These are phyloP conservation scores for Eupithecia vulgata DNA, from an alignment of 2,888 invertebrate species.

Conservation along the genomic window DNA sequence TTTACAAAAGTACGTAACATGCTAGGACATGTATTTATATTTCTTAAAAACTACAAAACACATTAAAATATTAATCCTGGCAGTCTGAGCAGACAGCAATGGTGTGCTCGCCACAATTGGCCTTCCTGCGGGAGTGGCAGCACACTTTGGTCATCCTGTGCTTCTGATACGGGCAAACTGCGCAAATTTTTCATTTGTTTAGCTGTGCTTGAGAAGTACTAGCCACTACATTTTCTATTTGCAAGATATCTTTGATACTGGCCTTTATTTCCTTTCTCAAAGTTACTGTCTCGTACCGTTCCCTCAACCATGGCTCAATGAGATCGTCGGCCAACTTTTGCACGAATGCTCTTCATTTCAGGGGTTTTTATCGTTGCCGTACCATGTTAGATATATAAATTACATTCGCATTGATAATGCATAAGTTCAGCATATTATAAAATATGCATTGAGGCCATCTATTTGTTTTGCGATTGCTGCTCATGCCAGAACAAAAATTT, in stretches of 20 bases:
- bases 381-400: slow-evolving; percentile 20
- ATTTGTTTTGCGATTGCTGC: slow-evolving; percentile 38
- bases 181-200: slow-evolving; percentile 12
- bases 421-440: slow-evolving; percentile 16
- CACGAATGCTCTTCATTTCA: slow-evolving; percentile 11
- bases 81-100: too few species aligned
- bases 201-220: slow-evolving; percentile 23
- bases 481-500: slow-evolving; percentile 41
- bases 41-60: too few species aligned
- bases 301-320: too few species aligned
- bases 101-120: too few species aligned
- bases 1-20: too few species aligned
- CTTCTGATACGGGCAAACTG: too few species aligned
- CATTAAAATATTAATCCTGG: too few species aligned
- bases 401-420: too few species aligned
- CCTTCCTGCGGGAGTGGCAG: background rate
- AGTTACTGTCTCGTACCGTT: too few species aligned
- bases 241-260: slow-evolving; percentile 10
- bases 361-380: slow-evolving; percentile 5
- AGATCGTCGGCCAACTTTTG: too few species aligned
- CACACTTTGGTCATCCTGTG: slow-evolving; percentile 10
- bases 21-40: too few species aligned
- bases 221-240: slow-evolving; percentile 19
- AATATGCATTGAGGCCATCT: slow-evolving; percentile 41
- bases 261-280: too few species aligned